These are phyloP conservation scores for Dolichotis patagonum DNA, from an alignment of 2,113 vertebrate genomes.

Conservation along the genomic window DNA sequence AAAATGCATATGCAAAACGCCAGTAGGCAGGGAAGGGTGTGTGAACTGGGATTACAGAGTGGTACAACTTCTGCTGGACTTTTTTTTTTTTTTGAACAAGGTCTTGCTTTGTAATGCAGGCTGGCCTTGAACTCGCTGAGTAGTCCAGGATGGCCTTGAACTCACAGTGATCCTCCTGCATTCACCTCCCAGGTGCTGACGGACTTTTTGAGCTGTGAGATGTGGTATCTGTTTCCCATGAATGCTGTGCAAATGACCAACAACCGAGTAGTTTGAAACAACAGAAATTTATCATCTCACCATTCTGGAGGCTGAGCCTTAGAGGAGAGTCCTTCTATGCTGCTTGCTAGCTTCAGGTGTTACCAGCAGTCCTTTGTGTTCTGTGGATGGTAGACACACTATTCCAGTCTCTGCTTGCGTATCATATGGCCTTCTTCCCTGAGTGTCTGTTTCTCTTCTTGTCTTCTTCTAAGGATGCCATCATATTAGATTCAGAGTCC, in stretches of 20 bases:
- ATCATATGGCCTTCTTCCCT: background rate
- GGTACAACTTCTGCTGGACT: background rate
- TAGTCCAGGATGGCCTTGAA: background rate
- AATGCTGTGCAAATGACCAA: rapidly evolving
- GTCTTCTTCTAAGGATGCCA: background rate
- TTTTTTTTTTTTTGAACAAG: background rate
- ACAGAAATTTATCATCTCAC: background rate
- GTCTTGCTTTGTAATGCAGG: background rate
- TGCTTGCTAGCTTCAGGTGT: background rate
- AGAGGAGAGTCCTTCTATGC: background rate
- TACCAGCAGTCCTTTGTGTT: background rate
- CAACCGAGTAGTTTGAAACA: background rate
- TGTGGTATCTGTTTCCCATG: background rate
- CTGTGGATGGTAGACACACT: background rate
- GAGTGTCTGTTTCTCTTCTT: background rate
- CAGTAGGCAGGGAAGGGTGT: background rate
- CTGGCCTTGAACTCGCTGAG: background rate
- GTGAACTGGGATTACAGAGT: background rate
- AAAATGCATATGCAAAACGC: background rate
- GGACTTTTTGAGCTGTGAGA: background rate
- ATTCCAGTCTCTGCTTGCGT: background rate
- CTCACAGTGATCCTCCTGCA: background rate
- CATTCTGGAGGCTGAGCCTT: background rate
- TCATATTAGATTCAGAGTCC: background rate
- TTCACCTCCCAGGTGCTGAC: background rate